These are phyloP conservation scores for Amaurobius ferox DNA, from an alignment of 2,888 invertebrate species.

Conservation along the genomic window DNA sequence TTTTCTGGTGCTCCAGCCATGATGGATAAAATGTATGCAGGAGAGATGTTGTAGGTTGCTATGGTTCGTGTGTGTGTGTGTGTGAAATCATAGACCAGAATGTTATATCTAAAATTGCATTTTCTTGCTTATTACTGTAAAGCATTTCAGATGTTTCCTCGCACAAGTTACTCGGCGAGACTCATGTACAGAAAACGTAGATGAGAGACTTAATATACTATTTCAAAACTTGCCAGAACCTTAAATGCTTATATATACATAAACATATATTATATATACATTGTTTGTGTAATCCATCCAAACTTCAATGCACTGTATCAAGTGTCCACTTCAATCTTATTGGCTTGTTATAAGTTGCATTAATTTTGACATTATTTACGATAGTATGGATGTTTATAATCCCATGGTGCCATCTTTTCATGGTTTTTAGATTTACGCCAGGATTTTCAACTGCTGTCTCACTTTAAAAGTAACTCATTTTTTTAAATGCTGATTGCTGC, in stretches of 20 bases:
- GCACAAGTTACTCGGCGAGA: conserved; percentile 16
- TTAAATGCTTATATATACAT: conserved; percentile 31
- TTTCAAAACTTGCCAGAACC: conserved; percentile 23
- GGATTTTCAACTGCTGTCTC: neutral
- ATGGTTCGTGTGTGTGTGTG: conserved; percentile 13
- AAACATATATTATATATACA: conserved; percentile 20
- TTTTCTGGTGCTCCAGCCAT: conserved; percentile 23
- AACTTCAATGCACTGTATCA: neutral
- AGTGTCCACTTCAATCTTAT: conserved; percentile 14
- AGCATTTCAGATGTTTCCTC: conserved; percentile 20
- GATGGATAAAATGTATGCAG: neutral
- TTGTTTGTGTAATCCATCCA: conserved; percentile 38
- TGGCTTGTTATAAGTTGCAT: conserved; percentile 22
- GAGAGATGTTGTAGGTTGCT: conserved; percentile 9
- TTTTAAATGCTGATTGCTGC: neutral
- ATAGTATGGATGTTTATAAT: conserved; percentile 11
- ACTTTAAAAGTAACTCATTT: neutral
- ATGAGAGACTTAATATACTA: conserved; percentile 27
- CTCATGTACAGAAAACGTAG: conserved; percentile 22
- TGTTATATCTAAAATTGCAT: conserved; percentile 24
- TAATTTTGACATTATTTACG: neutral
- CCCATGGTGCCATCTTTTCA: conserved; percentile 16
- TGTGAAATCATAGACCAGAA: conserved; percentile 26
- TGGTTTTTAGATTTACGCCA: neutral
- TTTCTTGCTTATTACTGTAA: conserved; percentile 29